A percentile compares a stretch with the other conserved stretches of the same genome.
Evolutionary conservation across 2,888 invertebrate species (phyloP).

Genomic region (Crematogaster levior): DNA sequence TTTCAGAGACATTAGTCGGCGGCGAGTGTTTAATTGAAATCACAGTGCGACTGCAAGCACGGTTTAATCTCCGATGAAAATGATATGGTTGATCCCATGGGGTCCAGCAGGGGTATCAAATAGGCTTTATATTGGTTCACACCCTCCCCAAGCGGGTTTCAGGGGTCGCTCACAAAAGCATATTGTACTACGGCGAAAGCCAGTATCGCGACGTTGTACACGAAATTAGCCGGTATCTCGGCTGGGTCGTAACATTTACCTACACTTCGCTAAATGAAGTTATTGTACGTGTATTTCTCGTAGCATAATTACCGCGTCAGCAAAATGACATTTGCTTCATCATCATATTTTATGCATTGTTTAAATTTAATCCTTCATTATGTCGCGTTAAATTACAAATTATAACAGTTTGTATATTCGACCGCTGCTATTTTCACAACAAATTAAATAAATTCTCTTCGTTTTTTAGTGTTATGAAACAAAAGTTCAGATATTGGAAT

Average conservation of each 20-base stretch:
- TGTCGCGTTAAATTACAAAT: neutral
- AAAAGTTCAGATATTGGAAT: constrained; percentile 6
- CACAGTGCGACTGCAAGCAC: constrained; percentile 70
- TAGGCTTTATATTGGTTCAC: constrained; percentile 82
- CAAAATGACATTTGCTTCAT: constrained; percentile 17
- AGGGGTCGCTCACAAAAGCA: constrained; percentile 75
- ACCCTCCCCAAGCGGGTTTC: constrained; percentile 73
- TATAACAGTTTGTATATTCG: neutral
- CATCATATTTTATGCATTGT: neutral
- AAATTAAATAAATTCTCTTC: constrained; percentile 22
- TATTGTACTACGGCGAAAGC: constrained; percentile 73
- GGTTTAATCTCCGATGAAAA: constrained; percentile 83
- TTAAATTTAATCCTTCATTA: constrained; percentile 4
- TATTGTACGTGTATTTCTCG: constrained; percentile 53
- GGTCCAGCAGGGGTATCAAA: constrained; percentile 76
- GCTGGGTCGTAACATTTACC: constrained; percentile 64
- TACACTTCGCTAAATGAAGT: constrained; percentile 64
- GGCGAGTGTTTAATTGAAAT: constrained; percentile 80
- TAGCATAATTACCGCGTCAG: constrained; percentile 26
- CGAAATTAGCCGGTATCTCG: constrained; percentile 71
- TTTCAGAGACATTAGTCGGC: constrained; percentile 41
- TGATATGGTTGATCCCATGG: constrained; percentile 82
- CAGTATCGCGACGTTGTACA: constrained; percentile 71
- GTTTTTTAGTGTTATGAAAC: neutral
- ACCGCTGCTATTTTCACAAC: neutral